Conservation (phyloP, 1,140 invertebrate species). For the Meloidogyne floridensis region DNA sequence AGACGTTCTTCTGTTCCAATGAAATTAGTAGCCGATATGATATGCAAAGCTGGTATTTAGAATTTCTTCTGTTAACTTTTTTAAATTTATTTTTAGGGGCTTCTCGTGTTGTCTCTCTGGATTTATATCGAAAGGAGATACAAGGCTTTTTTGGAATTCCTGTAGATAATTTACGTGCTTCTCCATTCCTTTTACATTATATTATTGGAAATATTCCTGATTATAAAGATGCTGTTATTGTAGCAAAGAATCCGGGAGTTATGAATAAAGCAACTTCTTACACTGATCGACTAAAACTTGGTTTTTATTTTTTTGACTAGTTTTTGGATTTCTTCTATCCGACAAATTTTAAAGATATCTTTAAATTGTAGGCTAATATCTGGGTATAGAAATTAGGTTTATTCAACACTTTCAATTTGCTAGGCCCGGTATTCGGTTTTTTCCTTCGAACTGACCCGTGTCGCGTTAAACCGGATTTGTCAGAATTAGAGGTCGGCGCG, state of each 20-base stretch:
- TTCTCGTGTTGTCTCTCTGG: slow-evolving; percentile 92
- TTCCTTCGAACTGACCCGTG: too few relatives aligned
- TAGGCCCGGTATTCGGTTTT: too few relatives aligned
- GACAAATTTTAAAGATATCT: background rate
- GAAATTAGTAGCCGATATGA: slow-evolving; percentile 92
- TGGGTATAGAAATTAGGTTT: too few relatives aligned
- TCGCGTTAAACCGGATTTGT: too few relatives aligned
- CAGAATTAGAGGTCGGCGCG: too few relatives aligned
- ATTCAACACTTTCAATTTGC: too few relatives aligned
- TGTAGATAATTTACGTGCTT: slow-evolving; percentile 95
- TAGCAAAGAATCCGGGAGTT: slow-evolving; percentile 92
- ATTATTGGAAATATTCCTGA: slow-evolving; percentile 86
- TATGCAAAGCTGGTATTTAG: slow-evolving; percentile 80
- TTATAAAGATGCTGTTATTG: slow-evolving; percentile 97
- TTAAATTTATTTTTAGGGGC: slow-evolving; percentile 14
- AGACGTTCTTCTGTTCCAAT: slow-evolving; percentile 94
- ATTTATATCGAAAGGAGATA: slow-evolving; percentile 98
- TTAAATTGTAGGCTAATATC: too few relatives aligned
- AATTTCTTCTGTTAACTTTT: background rate
- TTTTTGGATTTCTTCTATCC: background rate
- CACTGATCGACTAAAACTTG: slow-evolving; percentile 83
- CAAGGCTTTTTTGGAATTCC: slow-evolving; percentile 99
- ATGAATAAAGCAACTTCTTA: slow-evolving; percentile 97
- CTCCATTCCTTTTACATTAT: slow-evolving; percentile 94
- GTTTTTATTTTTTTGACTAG: background rate